Base-by-base conservation (phyloP, 37 sponge, comb jelly and placozoan species). In the Sycon ciliatum region DNA sequence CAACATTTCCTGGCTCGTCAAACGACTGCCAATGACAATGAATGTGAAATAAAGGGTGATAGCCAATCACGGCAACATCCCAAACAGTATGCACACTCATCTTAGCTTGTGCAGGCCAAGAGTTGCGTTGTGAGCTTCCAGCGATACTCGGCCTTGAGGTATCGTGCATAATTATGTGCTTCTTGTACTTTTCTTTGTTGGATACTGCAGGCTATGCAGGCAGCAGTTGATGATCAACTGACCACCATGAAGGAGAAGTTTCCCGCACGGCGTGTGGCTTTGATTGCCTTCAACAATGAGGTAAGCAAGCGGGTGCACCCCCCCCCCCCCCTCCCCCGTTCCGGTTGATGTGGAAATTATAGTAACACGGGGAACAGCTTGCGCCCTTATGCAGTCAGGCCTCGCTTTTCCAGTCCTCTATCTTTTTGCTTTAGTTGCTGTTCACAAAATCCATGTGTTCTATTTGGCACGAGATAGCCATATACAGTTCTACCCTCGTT, bases 261-360 rank as follows among this genome's bases (percentile, higher is more conserved):
- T 4, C 90, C 90, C 7, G 24, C 79, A 0, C 77, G 76, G 54
- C 40, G 80, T 35, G 86, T 82, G 5, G 73, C 78, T 5, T 31
- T 89, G 31, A 78, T 89, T 22, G 85, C 90, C 3, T 89, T 89
- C 76, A 79, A 76, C 57, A 80, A 89, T 68, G 90, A 89, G 76
- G 90, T 88, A 24, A 35, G 56, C 65, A 26, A 28, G 4, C 5
- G 3, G 28, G 20, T 18, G 7, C 69, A 7, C 3, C 30, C 69
- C 4, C 40, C 69, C 9, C 24, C 30, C 20, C 40, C 24, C 69
- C 40, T 23, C 1, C 69, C 32, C 30, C 5, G 20, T 7, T 35
- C 32, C 13, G 1, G 29, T 36, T 39, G 32, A 34, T 27, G 2
- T 26, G 20, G 24, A 40, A n/a, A 11, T 0, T 27, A 0, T 62